Percentiles rank a stretch among this genome's conserved stretches.
These are phyloP conservation scores for Hippocampus zosterae DNA, from an alignment of 2,113 vertebrate genomes.

Conservation along the genomic window DNA sequence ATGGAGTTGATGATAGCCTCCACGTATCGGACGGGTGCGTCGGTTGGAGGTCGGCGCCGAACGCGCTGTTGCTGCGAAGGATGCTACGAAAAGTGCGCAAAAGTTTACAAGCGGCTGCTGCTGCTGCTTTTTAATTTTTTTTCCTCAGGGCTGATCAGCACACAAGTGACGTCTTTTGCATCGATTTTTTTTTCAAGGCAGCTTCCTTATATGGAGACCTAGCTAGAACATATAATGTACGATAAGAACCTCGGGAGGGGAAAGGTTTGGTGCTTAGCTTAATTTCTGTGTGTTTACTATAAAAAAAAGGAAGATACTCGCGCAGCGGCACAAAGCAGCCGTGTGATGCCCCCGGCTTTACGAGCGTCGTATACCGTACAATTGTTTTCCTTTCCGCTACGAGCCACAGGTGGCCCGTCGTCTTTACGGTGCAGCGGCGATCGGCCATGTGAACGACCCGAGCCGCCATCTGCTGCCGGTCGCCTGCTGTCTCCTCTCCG, in stretches of 20 bases:
- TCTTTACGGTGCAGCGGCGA: slow-evolving; percentile 34
- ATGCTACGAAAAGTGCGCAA: slow-evolving; percentile 2
- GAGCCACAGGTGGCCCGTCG: slow-evolving; percentile 48
- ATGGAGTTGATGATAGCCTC: slow-evolving; percentile 11
- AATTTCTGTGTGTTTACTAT: background rate
- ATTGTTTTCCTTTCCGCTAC: slow-evolving; percentile 13
- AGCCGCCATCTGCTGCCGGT: slow-evolving; percentile 45
- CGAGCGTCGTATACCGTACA: slow-evolving; percentile 3
- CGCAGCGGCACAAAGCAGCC: background rate
- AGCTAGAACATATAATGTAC: background rate
- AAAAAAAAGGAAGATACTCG: background rate
- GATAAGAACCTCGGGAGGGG: background rate
- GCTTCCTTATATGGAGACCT: background rate
- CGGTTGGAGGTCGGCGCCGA: slow-evolving; percentile 7
- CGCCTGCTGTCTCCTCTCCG: slow-evolving; percentile 22
- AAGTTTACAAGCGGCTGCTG: background rate
- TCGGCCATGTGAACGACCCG: slow-evolving; percentile 45
- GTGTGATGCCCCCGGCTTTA: background rate
- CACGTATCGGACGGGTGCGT: background rate
- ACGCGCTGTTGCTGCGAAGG: background rate
- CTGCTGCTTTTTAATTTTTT: no score
- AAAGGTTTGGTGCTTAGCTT: background rate
- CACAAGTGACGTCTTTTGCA: background rate
- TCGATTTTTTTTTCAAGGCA: background rate
- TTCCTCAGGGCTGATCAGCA: background rate